These are phyloP conservation scores for Torymus aiolomorphi DNA, from an alignment of 2,888 invertebrate genomes.

Conservation along the genomic window DNA sequence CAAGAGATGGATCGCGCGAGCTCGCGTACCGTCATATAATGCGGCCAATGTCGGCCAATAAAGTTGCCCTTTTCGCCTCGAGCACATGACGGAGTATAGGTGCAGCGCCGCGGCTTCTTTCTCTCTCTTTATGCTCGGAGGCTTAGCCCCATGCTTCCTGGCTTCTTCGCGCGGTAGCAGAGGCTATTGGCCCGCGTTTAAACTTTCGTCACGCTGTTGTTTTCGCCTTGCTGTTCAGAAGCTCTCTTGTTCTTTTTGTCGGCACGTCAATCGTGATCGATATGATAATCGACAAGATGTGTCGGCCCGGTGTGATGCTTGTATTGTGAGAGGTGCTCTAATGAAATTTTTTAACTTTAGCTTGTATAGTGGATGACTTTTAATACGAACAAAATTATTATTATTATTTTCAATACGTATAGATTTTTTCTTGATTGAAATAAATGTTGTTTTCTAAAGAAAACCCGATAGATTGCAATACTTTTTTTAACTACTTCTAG, in stretches of 20 bases:
- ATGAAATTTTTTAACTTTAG: conserved; percentile 24
- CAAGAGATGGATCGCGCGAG: conserved; percentile 71
- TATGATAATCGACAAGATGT: conserved; percentile 31
- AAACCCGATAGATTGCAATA: no score
- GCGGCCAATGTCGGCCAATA: conserved; percentile 70
- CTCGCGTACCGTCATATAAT: conserved; percentile 66
- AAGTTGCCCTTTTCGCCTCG: conserved; percentile 69
- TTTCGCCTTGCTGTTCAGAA: not conserved
- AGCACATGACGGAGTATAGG: conserved; percentile 50
- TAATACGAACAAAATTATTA: no score
- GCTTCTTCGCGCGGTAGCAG: not conserved
- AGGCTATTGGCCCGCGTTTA: not conserved
- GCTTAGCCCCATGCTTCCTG: not conserved
- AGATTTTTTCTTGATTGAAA: no score
- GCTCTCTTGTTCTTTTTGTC: not conserved
- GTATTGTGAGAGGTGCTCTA: not conserved
- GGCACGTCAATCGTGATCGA: conserved; percentile 46
- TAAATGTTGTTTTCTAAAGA: no score
- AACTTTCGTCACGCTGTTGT: conserved; percentile 49
- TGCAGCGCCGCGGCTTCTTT: not conserved
- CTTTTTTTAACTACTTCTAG: no score
- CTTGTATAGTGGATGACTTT: no score
- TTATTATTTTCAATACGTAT: no score
- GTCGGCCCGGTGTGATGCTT: not conserved
- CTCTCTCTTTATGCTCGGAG: conserved; percentile 2